Percentiles rank a stretch among this genome's conserved stretches.
Conservation (phyloP, 2,888 invertebrate species). For the Spisula solida region DNA sequence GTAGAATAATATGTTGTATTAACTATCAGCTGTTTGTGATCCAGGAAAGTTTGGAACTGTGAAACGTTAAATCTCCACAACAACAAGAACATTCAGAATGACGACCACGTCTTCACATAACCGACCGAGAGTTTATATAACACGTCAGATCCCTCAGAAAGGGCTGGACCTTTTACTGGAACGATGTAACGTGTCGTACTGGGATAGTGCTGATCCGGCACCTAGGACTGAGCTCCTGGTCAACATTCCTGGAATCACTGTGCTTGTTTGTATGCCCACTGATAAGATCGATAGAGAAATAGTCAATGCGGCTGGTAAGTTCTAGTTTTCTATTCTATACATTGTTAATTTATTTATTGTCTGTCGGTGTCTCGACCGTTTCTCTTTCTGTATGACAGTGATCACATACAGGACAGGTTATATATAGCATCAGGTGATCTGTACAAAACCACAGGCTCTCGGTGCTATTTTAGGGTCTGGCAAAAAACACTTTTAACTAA, state of each 20-base stretch:
- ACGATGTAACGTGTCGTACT: conserved; percentile 82
- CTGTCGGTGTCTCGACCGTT: too few species aligned
- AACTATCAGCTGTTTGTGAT: not conserved
- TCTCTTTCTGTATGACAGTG: too few species aligned
- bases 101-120: conserved; percentile 34
- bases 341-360: too few species aligned
- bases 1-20: not conserved
- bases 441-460: too few species aligned
- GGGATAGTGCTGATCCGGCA: conserved; percentile 82
- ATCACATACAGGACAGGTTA: too few species aligned
- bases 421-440: too few species aligned
- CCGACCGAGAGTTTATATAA: conserved; percentile 82
- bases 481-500: too few species aligned
- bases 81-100: conserved; percentile 13
- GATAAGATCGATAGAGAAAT: conserved; percentile 94
- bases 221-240: conserved; percentile 91
- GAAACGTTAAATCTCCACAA: too few species aligned
- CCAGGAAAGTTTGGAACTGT: not conserved
- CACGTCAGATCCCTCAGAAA: conserved; percentile 82
- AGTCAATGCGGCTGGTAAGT: conserved; percentile 91
- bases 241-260: conserved; percentile 92
- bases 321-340: not conserved
- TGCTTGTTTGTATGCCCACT: conserved; percentile 93
- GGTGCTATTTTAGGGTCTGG: too few species aligned
- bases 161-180: conserved; percentile 80